A percentile compares a stretch with the other conserved stretches of the same genome.
Conservation (phyloP, 2,797 vertebrate species). For the Leucoraja ocellata region DNA sequence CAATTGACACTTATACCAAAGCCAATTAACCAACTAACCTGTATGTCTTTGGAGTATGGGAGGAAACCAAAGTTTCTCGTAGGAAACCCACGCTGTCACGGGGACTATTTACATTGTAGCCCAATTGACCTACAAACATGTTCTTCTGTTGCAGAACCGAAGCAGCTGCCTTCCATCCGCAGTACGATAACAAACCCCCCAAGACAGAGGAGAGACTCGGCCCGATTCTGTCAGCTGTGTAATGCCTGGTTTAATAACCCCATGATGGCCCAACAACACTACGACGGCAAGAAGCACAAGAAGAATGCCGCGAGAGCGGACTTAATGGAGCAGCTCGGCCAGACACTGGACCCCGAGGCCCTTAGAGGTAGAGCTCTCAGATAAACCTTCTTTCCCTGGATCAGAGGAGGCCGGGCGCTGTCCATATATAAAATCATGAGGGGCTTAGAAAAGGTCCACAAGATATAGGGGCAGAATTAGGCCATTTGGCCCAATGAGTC, state of each 20-base stretch:
- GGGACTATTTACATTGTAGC: too few relatives aligned
- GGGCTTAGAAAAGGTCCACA: too few relatives aligned
- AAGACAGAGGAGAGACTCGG: slow-evolving; percentile 76
- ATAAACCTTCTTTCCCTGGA: rapidly evolving
- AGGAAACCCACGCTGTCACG: too few relatives aligned
- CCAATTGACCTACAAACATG: too few relatives aligned
- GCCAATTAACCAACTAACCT: too few relatives aligned
- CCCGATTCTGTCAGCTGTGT: slow-evolving; percentile 88
- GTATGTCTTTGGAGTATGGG: too few relatives aligned
- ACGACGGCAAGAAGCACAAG: slow-evolving; percentile 94
- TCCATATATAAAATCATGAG: too few relatives aligned
- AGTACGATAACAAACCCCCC: slow-evolving; percentile 57
- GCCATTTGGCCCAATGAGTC: too few relatives aligned
- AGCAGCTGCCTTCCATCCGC: slow-evolving; percentile 57
- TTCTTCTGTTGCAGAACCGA: slow-evolving; percentile 61
- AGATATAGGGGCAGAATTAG: too few relatives aligned
- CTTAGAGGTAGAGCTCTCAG: slow-evolving; percentile 61
- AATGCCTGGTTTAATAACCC: slow-evolving; percentile 96
- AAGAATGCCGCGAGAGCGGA: slow-evolving; percentile 87
- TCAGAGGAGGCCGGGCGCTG: too few relatives aligned
- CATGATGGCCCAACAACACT: slow-evolving; percentile 90
- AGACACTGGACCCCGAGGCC: slow-evolving; percentile 82
- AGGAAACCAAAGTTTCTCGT: too few relatives aligned
- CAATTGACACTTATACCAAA: too few relatives aligned
- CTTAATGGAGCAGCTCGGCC: slow-evolving; percentile 83